A percentile compares a stretch with the other conserved stretches of the same genome.
These are phyloP conservation scores for Narcine bancroftii DNA, from an alignment of 2,113 vertebrate species.

Conservation along the genomic window DNA sequence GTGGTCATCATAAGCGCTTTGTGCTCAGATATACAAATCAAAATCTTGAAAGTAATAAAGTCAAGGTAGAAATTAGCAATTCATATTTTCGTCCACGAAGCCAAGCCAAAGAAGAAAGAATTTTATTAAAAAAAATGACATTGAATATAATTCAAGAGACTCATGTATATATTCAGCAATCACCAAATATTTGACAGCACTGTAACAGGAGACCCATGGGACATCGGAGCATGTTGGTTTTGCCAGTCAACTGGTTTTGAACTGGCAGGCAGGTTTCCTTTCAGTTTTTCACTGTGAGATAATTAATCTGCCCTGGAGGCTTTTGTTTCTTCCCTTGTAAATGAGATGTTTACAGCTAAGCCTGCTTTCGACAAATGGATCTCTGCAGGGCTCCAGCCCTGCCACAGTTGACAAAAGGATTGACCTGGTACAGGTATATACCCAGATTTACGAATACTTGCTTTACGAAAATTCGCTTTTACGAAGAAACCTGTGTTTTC, in stretches of 20 bases:
- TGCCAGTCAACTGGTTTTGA: conserved; percentile 57
- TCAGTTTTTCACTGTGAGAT: conserved; percentile 57
- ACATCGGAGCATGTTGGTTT: conserved; percentile 45
- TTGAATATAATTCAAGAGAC: conserved; percentile 64
- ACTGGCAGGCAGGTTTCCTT: conserved; percentile 51
- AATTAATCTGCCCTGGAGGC: conserved; percentile 65
- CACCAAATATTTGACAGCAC: conserved; percentile 64
- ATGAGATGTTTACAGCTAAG: conserved; percentile 56
- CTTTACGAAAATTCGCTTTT: too few relatives aligned
- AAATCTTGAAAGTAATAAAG: conserved; percentile 41
- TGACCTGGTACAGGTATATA: too few relatives aligned
- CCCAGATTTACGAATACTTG: too few relatives aligned
- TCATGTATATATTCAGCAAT: conserved; percentile 52
- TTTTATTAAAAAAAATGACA: conserved; percentile 59
- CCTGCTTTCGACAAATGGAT: conserved; percentile 43
- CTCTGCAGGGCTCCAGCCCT: neutral
- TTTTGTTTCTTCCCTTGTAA: conserved; percentile 52
- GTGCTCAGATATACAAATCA: neutral
- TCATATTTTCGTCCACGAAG: conserved; percentile 49
- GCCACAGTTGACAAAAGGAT: neutral
- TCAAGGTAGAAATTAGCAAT: conserved; percentile 56
- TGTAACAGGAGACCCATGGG: conserved; percentile 60
- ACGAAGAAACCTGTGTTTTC: too few relatives aligned
- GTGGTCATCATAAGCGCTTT: neutral
- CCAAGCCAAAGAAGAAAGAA: too few relatives aligned